These are phyloP conservation scores for Tetranychus piercei DNA, from an alignment of 2,888 invertebrate species.

Conservation along the genomic window DNA sequence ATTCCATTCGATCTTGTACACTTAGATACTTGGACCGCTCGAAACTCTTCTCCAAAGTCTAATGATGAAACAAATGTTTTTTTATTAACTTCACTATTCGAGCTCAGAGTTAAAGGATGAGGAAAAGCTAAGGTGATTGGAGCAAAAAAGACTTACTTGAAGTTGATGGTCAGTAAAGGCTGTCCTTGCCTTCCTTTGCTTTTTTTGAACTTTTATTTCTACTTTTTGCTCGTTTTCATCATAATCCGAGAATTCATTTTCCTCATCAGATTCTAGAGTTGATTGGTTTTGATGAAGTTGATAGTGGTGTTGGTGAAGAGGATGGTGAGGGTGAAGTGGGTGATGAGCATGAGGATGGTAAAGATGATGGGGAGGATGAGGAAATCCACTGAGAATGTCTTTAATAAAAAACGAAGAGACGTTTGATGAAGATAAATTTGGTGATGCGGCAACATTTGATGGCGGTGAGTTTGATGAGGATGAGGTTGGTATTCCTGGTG, in stretches of 20 bases:
- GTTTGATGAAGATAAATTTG: no score
- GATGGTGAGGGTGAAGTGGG: background rate
- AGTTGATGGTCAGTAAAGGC: constrained; percentile 98
- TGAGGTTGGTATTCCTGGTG: no score
- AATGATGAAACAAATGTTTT: constrained; percentile 22
- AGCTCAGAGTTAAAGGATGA: background rate
- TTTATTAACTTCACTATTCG: no score
- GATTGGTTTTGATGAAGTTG: background rate
- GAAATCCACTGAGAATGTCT: no score
- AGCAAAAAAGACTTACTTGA: constrained; percentile 39
- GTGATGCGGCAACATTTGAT: no score
- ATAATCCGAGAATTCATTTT: background rate
- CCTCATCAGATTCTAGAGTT: background rate
- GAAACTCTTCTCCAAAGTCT: constrained; percentile 81
- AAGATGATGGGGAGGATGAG: background rate
- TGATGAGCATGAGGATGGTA: background rate
- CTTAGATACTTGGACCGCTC: constrained; percentile 90
- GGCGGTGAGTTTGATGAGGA: no score
- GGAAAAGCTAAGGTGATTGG: background rate
- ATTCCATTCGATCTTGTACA: constrained; percentile 91
- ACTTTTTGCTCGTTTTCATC: background rate
- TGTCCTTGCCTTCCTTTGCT: constrained; percentile 85
- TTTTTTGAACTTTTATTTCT: constrained; percentile 41
- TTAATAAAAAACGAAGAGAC: no score
- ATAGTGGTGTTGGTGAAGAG: background rate